Evolutionary conservation across 2,113 vertebrate genomes (phyloP).

Genomic region (Gavia stellata): DNA sequence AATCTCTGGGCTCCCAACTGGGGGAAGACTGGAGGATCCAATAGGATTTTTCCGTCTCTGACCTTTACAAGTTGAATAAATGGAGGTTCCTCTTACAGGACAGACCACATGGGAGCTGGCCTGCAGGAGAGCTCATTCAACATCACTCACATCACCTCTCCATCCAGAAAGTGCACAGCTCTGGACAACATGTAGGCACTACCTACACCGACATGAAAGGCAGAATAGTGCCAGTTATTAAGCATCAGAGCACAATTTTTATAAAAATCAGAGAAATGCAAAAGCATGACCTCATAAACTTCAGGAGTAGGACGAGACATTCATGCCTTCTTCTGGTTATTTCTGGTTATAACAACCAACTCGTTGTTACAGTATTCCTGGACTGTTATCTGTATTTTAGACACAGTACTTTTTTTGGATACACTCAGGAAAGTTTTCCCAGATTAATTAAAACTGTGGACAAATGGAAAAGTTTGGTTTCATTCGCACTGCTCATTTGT

Average conservation of each 20-base stretch:
- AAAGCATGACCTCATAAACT: not conserved
- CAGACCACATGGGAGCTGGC: not conserved
- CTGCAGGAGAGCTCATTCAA: not conserved
- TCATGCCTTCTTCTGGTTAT: not conserved
- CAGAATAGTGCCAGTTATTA: not conserved
- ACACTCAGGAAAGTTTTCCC: not conserved
- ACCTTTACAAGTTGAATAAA: not conserved
- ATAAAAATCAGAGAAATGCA: not conserved
- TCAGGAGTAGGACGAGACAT: not conserved
- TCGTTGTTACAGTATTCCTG: rapidly evolving
- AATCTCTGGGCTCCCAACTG: not conserved
- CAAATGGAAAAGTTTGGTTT: not conserved
- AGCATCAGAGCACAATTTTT: not conserved
- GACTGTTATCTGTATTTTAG: not conserved
- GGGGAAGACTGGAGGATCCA: not conserved
- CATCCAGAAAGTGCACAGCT: not conserved
- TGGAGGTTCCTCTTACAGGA: not conserved
- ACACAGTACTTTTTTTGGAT: not conserved
- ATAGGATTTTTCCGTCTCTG: not conserved
- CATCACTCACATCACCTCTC: not conserved
- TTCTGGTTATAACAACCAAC: not conserved
- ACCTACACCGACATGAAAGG: not conserved
- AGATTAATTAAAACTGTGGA: not conserved
- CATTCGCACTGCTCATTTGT: not conserved
- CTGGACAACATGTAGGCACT: not conserved